Base-by-base conservation (phyloP, 2,888 invertebrate species). In the Acronicta alni region DNA sequence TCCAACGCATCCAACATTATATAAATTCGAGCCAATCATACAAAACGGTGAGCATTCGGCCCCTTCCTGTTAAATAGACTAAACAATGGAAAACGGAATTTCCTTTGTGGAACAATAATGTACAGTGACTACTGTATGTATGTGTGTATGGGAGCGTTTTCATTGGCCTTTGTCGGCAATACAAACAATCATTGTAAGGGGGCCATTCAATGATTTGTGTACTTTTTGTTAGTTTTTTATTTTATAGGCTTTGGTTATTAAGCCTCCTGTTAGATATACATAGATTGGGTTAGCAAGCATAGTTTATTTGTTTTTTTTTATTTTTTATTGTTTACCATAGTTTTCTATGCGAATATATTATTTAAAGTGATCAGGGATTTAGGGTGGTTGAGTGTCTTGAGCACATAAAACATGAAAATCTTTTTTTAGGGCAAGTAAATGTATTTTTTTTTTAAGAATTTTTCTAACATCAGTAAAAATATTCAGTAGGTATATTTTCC, bases 11-110 rank as follows among this genome's bases (percentile, higher is more conserved):
- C 16, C 41, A 48, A 54, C 60, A 53, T 32, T 10, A 32, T 4
- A 48, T 48, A 56, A 35, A 56, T 46, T 32, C 43, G 43, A 56
- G 8, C 46, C 26, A 61, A 63, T 67, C 57, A 67, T 57, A 65
- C 68, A 74, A 67, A 67, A 66, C 65, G 67, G 8, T 49, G 51
- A 32, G 48, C 68, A 62, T 55, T 60, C 32, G 51, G 37, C 23
- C 54, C 45, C 73, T 83, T 84, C 84, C 83, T 82, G 83, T 57
- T 61, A 52, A 48, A 67, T 52, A 41, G 18, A 20, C 47, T 48
- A 67, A 80, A 79, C 77, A 89, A 88, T 89, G 87, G 77, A 84
- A 84, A 83, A 79, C 80, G 83, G 83, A 83, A 84, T 85, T 88
- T 87, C 89, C 88, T 87, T 77, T 63, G 66, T 56, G 67, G 74